Evolutionary conservation across 2,888 invertebrate genomes (phyloP), one percentile per base, ranked within the genome.

Genomic region (Epinotia nisella): DNA sequence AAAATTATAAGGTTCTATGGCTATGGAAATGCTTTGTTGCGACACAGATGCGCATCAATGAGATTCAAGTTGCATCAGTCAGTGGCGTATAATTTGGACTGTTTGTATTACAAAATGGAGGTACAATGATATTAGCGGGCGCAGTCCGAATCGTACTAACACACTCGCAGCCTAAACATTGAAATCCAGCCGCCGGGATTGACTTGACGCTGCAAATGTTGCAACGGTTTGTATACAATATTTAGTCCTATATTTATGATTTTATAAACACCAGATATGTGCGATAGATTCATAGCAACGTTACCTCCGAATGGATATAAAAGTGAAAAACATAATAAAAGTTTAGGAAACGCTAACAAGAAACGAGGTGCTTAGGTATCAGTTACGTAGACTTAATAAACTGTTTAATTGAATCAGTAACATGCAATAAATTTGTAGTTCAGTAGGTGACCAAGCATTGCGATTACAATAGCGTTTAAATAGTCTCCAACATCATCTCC

Each of bases 61-160:
- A 53, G 59, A 62, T 24, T 71, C 29, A 13, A 56, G 58, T 69
- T 73, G 73, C 73, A 69, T 73, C 73, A 73, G 68, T 19, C 51
- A 13, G 56, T 51, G 39, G 58, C 53, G 60, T 69, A 64, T 56
- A 68, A 64, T 69, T 73, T 51, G 51, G 58, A 69, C 58, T 64
- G 73, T 59, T 41, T 59, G 62, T 62, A 69, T 64, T 69, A 73
- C 58, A 64, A 71, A 62, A 58, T 24, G 55, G 56, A 5, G 41
- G 53, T 66, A 41, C 29, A 64, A 24, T 49, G 51, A 67, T 56
- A 56, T 24, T 29, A 61, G 35, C 53, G 29, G 41, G 13, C 13
- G 53, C 61, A 19, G 71, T 55, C 67, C 61, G 41, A 67, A 59
- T 45, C 58, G 58, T n/a, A n/a, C n/a, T n/a, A n/a, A n/a, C n/a